Conservation (phyloP, 1,140 invertebrate genomes). For the Drosophila parvula region DNA sequence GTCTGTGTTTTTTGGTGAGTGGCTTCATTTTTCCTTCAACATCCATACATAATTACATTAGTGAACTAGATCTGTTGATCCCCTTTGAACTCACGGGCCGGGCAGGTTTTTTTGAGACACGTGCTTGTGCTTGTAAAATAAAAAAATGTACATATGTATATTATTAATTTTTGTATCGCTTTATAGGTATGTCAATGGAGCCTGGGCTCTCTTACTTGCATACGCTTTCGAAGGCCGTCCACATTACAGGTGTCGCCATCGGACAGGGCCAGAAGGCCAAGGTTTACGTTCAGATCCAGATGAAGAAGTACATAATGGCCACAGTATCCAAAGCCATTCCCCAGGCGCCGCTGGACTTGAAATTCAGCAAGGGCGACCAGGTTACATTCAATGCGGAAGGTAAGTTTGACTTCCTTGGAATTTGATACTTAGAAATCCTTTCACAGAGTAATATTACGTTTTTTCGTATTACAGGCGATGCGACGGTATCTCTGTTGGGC, state of each 20-base stretch:
- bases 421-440: too few species aligned
- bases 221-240: slow-evolving; percentile 92
- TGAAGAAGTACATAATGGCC: slow-evolving; percentile 91
- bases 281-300: slow-evolving; percentile 90
- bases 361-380: slow-evolving; percentile 88
- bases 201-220: slow-evolving; percentile 94
- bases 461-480: slow-evolving; percentile 85
- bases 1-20: too few species aligned
- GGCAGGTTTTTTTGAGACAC: too few species aligned
- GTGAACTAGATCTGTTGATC: too few species aligned
- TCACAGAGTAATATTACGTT: too few species aligned
- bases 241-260: slow-evolving; percentile 94
- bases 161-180: too few species aligned
- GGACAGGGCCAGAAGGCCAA: slow-evolving; percentile 89
- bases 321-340: slow-evolving; percentile 87
- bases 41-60: too few species aligned
- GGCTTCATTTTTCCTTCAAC: too few species aligned
- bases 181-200: slow-evolving; percentile 91
- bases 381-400: slow-evolving; percentile 87
- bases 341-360: slow-evolving; percentile 91
- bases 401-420: slow-evolving; percentile 52
- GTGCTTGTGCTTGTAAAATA: too few species aligned
- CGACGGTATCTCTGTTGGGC: slow-evolving; percentile 90
- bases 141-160: too few species aligned
- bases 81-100: too few species aligned